Conservation (phyloP, 2,797 vertebrate genomes). For the Cryptoblepharus egeriae region DNA sequence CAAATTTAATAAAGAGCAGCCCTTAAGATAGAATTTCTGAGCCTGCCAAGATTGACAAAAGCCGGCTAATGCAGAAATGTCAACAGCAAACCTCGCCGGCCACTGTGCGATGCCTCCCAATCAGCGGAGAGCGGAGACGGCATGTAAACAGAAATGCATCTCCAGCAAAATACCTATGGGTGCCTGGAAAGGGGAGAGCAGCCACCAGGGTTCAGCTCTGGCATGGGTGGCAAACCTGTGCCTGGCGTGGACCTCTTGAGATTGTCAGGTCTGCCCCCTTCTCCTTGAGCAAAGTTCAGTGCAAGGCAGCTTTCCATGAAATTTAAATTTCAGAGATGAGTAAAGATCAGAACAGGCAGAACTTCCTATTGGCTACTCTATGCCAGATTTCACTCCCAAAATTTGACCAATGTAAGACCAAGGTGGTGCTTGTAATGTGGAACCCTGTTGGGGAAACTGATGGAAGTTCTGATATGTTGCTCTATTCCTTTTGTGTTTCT, state of each 20-base stretch:
- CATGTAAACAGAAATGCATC: constrained; percentile 70
- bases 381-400: neutral
- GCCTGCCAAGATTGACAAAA: constrained; percentile 81
- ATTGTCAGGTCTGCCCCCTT: neutral
- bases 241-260: neutral
- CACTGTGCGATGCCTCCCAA: constrained; percentile 70
- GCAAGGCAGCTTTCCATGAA: neutral
- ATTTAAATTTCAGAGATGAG: neutral
- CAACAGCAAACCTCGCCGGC: constrained; percentile 77
- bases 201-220: neutral
- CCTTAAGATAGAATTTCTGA: constrained; percentile 82
- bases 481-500: neutral
- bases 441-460: neutral
- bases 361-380: accelerated
- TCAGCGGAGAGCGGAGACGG: constrained; percentile 63
- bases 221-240: accelerated
- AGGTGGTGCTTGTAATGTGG: neutral
- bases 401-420: neutral
- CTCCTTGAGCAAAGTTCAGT: no score
- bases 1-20: constrained; percentile 84
- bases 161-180: constrained; percentile 50
- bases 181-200: neutral
- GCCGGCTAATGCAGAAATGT: constrained; percentile 80
- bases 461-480: neutral
- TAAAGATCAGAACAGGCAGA: neutral